A percentile compares a stretch with the other conserved stretches of the same genome.
phyloP scores from a whole-genome alignment of 2,797 vertebrate species.

The Onychomys arenicola region DNA sequence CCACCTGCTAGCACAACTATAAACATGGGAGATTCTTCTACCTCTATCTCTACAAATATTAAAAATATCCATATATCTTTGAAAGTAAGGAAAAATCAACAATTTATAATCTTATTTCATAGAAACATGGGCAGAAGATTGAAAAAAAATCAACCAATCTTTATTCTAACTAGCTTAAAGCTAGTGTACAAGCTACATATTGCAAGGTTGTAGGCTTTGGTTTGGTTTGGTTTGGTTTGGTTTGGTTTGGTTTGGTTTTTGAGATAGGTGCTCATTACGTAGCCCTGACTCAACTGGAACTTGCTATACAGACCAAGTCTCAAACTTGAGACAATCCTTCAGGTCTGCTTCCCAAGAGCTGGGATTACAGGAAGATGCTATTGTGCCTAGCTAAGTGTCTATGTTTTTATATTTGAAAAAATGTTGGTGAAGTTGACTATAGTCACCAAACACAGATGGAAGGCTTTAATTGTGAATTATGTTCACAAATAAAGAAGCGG shows the following conservation, averaged over 20 bases:
- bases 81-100: slow-evolving; percentile 36
- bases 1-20: neutral
- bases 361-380: neutral
- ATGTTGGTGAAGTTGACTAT: neutral
- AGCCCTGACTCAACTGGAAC: neutral
- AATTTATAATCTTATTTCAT: neutral
- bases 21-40: neutral
- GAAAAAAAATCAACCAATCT: slow-evolving; percentile 12
- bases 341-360: neutral
- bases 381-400: neutral
- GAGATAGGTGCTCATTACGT: neutral
- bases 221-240: neutral
- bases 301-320: neutral
- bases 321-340: neutral
- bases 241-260: neutral
- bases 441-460: neutral
- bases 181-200: neutral
- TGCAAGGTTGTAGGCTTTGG: neutral
- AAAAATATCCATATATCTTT: neutral
- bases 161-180: neutral
- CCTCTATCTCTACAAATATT: neutral
- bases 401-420: neutral
- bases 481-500: neutral
- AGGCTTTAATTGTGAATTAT: neutral
- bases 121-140: neutral